Evolutionary conservation across 2,888 invertebrate genomes (phyloP).

Genomic region (Aquatica leii): DNA sequence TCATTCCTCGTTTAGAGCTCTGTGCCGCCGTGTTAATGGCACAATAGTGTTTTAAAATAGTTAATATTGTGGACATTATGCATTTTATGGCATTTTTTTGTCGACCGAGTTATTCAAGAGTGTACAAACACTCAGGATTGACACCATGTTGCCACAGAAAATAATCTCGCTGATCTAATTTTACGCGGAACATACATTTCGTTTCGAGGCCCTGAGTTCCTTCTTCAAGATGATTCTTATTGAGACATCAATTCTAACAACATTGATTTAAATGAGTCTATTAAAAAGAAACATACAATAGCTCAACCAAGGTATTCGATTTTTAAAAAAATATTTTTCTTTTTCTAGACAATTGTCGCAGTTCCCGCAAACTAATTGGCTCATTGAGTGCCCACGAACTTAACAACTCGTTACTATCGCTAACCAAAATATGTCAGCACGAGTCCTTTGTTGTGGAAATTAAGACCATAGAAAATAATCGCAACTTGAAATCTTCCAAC

Average conservation of each 20-base stretch:
- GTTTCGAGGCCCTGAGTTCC: too few species aligned
- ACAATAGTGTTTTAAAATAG: too few species aligned
- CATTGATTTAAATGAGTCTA: too few species aligned
- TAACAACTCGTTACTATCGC: background rate
- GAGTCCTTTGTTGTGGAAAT: background rate
- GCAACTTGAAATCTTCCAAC: too few species aligned
- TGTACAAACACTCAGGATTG: too few species aligned
- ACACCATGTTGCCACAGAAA: background rate
- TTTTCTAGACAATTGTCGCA: background rate
- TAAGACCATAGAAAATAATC: too few species aligned
- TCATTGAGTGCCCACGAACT: background rate
- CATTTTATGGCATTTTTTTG: too few species aligned
- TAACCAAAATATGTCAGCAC: background rate
- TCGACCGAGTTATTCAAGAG: background rate
- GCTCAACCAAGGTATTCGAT: background rate
- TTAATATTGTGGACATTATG: background rate
- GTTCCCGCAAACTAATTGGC: background rate
- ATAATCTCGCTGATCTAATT: background rate
- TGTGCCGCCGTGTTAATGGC: too few species aligned
- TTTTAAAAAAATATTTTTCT: background rate
- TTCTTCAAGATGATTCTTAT: too few species aligned
- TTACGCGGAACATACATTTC: background rate
- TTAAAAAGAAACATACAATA: too few species aligned
- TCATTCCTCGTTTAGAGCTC: too few species aligned
- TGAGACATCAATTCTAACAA: too few species aligned